Evolutionary conservation across 2,797 vertebrate genomes (phyloP), one percentile per base, ranked within the genome.

Genomic region (Amblyopsis hoosieri): DNA sequence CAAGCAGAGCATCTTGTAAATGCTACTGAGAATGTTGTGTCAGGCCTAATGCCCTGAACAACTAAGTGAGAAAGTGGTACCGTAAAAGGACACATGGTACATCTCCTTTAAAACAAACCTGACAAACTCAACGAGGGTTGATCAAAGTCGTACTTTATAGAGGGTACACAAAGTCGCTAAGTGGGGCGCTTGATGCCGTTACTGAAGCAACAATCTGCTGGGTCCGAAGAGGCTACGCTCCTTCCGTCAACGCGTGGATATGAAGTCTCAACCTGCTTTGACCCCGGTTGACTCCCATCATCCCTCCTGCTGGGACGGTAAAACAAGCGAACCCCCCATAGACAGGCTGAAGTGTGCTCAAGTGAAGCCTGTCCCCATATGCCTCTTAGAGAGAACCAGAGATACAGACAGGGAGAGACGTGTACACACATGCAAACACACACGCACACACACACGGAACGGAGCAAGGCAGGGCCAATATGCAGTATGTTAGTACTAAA

Each of bases 151-250:
- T 89, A 87, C 89, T 89, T 85, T 86, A 69, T 72, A 81, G 82
- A 88, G 84, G 86, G 76, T 85, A 84, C 54, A 65, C 55, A 0
- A 81, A 79, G 77, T 85, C 79, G 72, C 77, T 0, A 57, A 78
- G 77, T 72, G 69, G 13, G 4, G 62, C 42, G 78, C 71, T 72
- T 14, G 57, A 60, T 14, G 67, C 74, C 63, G 63, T 85, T 89
- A 88, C 86, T 85, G 88, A 89, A 85, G 82, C 80, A 67, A 76
- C 84, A 89, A 86, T 89, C 86, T 90, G 89, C 88, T 84, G 83
- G 89, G 87, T 89, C 82, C 85, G 83, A 67, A 69, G 80, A 85
- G 87, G 85, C 83, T 76, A 85, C 83, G 71, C 81, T 85, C 81
- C 45, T 76, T 81, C 86, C 80, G 88, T 88, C 89, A 88, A 75